These are phyloP conservation scores for Malacoraja senta DNA, from an alignment of 2,797 vertebrate species.

Conservation along the genomic window DNA sequence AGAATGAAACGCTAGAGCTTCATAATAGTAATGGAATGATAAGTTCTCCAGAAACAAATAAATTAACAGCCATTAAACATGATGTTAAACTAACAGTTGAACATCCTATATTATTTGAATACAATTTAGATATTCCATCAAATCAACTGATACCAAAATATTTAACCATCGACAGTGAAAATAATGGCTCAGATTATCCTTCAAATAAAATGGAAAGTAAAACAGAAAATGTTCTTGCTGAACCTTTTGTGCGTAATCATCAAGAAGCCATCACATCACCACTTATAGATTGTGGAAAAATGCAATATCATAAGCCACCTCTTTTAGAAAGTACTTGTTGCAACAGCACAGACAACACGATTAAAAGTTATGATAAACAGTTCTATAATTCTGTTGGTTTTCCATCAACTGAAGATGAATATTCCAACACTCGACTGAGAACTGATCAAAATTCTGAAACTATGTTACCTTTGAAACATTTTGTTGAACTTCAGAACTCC, in stretches of 20 bases:
- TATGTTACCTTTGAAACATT: neutral
- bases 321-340: neutral
- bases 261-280: neutral
- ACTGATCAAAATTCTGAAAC: slow-evolving; percentile 11
- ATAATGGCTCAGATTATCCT: neutral
- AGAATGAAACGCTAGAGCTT: no score
- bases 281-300: neutral
- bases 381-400: neutral
- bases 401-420: neutral
- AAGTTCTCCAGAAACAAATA: neutral
- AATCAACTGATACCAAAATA: neutral
- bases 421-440: neutral
- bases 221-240: neutral
- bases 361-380: neutral
- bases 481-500: neutral
- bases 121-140: neutral
- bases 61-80: neutral
- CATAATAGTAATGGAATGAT: neutral
- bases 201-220: neutral
- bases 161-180: neutral
- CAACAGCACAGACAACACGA: neutral
- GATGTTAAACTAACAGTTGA: neutral
- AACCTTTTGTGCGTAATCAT: neutral
- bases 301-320: neutral
- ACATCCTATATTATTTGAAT: neutral